Conservation (phyloP, 2,797 vertebrate species). For the Dendrocincla tyrannina region DNA sequence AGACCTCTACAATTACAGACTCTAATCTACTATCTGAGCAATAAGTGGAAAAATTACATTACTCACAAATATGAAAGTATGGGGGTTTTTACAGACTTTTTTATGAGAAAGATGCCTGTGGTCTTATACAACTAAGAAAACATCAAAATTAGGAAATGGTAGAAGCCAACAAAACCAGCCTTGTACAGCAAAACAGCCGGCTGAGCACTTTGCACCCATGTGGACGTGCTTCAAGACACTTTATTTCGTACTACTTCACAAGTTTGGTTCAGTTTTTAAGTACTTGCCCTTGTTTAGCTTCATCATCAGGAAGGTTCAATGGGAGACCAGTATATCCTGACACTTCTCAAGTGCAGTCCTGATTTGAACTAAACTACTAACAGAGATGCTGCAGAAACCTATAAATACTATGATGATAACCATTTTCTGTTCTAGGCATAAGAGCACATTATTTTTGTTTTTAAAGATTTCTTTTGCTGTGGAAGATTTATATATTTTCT, state of each 20-base stretch:
- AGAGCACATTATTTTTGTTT: neutral
- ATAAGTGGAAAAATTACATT: neutral
- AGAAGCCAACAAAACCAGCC: neutral
- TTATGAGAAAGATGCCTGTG: neutral
- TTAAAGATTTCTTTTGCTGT: neutral
- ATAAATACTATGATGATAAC: neutral
- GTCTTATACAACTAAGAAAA: neutral
- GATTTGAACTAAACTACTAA: neutral
- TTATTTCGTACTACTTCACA: neutral
- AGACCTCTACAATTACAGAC: neutral
- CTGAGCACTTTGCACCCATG: neutral
- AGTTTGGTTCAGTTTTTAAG: neutral
- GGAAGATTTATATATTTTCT: neutral
- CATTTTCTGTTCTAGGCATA: neutral
- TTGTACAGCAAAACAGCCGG: neutral
- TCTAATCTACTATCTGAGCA: neutral
- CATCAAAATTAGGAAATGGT: neutral
- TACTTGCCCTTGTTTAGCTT: neutral
- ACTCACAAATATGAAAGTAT: neutral
- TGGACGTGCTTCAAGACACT: neutral
- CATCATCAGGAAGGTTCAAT: neutral
- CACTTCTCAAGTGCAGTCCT: neutral
- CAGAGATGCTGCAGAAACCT: neutral
- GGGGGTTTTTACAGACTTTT: fast-evolving
- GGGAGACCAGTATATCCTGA: neutral